These are phyloP conservation scores for Salpingus planirostris DNA, from an alignment of 2,888 invertebrate genomes.

Conservation along the genomic window DNA sequence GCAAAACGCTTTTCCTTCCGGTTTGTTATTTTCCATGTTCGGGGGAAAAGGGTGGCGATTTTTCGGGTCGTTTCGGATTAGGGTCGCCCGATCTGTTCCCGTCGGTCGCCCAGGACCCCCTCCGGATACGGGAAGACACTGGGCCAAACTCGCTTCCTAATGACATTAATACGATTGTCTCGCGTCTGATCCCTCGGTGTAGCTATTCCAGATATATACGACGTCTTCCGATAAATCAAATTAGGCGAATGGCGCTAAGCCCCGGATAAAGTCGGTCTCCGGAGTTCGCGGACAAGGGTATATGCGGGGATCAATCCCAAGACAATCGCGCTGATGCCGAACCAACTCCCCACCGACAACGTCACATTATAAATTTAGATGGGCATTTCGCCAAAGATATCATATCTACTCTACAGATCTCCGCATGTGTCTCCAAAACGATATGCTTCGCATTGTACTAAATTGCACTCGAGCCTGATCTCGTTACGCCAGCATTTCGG, in stretches of 20 bases:
- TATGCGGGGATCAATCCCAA: conserved; percentile 10
- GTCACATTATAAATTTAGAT: conserved; percentile 13
- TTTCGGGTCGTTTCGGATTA: too few relatives aligned
- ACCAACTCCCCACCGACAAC: conserved; percentile 7
- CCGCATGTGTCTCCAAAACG: too few relatives aligned
- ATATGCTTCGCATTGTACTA: too few relatives aligned
- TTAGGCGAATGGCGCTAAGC: conserved; percentile 12
- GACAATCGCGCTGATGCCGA: conserved; percentile 10
- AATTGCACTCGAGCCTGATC: too few relatives aligned
- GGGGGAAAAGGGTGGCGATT: too few relatives aligned
- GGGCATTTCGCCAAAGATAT: too few relatives aligned
- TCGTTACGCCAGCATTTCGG: too few relatives aligned
- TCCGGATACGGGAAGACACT: conserved; percentile 1
- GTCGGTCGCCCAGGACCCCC: too few relatives aligned
- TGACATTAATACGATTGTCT: conserved; percentile 14
- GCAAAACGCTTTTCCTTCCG: too few relatives aligned
- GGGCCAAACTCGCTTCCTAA: conserved; percentile 6
- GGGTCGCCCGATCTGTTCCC: too few relatives aligned
- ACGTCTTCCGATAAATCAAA: conserved; percentile 13
- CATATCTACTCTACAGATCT: too few relatives aligned
- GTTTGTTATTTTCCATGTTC: too few relatives aligned
- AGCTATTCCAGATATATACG: conserved; percentile 5
- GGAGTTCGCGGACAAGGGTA: conserved; percentile 9
- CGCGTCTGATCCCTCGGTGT: conserved; percentile 7
- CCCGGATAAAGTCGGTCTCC: conserved; percentile 10